Conservation (phyloP, 30 jellyfish, hydroid and myxozoan species). For the Mastigias papua region DNA sequence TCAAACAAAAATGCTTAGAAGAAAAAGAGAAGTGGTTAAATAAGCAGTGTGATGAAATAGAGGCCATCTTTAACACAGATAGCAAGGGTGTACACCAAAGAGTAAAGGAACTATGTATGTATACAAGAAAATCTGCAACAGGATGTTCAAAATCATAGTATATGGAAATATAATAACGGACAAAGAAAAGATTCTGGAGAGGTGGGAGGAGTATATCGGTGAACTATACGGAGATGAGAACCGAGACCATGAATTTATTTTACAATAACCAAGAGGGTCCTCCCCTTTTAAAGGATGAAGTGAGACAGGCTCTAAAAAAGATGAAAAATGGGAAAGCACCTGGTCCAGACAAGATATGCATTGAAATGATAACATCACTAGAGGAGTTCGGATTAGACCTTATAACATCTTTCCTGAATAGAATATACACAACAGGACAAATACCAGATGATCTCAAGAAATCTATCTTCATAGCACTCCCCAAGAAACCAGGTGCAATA, state of each 20-base stretch:
- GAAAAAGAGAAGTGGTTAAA: too few species aligned
- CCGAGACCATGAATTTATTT: background rate
- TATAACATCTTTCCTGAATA: background rate
- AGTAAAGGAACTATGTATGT: too few species aligned
- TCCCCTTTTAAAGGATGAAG: background rate
- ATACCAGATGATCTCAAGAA: background rate
- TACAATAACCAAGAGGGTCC: background rate
- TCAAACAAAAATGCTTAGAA: too few species aligned
- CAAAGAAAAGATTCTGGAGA: background rate
- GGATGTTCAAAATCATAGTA: background rate
- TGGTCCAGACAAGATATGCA: background rate
- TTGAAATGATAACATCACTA: background rate
- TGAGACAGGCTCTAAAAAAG: background rate
- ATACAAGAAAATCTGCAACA: too few species aligned
- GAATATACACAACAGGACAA: background rate
- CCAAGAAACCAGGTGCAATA: background rate
- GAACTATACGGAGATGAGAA: background rate
- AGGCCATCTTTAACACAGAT: too few species aligned
- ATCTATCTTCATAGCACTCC: background rate
- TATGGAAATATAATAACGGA: background rate
- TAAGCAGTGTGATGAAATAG: too few species aligned
- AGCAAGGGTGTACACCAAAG: too few species aligned
- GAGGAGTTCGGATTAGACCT: background rate
- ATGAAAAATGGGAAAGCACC: background rate
- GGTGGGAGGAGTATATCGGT: background rate